phyloP scores from a whole-genome alignment of 1,140 invertebrate species.

The Diprion similis region DNA sequence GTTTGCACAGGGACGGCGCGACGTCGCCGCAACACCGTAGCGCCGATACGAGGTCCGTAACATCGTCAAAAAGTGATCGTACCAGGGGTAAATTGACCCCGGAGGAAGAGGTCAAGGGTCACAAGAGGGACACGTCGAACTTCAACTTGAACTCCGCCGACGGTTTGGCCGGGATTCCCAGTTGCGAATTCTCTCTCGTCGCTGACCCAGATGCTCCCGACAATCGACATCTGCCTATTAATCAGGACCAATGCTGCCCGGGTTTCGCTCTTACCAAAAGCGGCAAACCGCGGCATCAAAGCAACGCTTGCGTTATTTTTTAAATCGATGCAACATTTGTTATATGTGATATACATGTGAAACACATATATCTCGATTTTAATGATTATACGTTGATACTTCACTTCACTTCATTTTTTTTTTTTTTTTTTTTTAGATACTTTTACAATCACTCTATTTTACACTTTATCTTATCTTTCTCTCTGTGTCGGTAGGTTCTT shows the following conservation, averaged over 20 bases:
- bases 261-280: slow-evolving; percentile 54
- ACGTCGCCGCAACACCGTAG: slow-evolving; percentile 33
- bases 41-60: slow-evolving; percentile 34
- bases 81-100: background rate
- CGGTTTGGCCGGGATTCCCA: background rate
- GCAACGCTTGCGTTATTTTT: slow-evolving; percentile 42
- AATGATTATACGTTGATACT: too few relatives aligned
- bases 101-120: background rate
- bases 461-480: too few relatives aligned
- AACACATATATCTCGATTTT: too few relatives aligned
- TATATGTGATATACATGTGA: too few relatives aligned
- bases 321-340: background rate
- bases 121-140: background rate
- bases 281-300: slow-evolving; percentile 47
- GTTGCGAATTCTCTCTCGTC: slow-evolving; percentile 22
- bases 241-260: slow-evolving; percentile 56
- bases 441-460: too few relatives aligned
- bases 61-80: slow-evolving; percentile 2
- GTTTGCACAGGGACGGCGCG: slow-evolving; percentile 57
- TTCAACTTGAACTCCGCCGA: slow-evolving; percentile 9
- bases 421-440: too few relatives aligned
- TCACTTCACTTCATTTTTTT: too few relatives aligned
- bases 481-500: too few relatives aligned
- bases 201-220: slow-evolving; percentile 32
- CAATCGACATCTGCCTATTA: slow-evolving; percentile 43